These are phyloP conservation scores for Drosophila merina DNA, from an alignment of 2,888 invertebrate genomes.

Conservation along the genomic window DNA sequence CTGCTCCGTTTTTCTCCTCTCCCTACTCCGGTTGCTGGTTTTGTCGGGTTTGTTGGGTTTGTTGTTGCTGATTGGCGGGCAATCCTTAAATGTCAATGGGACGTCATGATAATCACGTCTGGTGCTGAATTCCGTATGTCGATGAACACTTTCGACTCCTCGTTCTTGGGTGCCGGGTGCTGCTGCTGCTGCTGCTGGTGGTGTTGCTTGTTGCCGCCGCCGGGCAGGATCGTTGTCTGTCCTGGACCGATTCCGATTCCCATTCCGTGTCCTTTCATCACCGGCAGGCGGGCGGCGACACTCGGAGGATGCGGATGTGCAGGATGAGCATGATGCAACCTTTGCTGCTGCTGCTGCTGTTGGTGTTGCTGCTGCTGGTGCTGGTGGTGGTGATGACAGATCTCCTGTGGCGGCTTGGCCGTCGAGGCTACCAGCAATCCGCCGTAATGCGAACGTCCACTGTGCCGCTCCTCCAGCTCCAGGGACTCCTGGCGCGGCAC, in stretches of 20 bases:
- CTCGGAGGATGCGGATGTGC: slow-evolving; percentile 50
- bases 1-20: slow-evolving; percentile 1
- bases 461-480: slow-evolving; percentile 81
- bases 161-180: slow-evolving; percentile 65
- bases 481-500: slow-evolving; percentile 70
- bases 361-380: slow-evolving; percentile 80
- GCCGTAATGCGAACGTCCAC: slow-evolving; percentile 68
- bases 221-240: slow-evolving; percentile 36
- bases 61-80: slow-evolving; percentile 65
- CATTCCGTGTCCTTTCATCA: slow-evolving; percentile 47
- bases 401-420: slow-evolving; percentile 65
- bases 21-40: slow-evolving; percentile 12
- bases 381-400: slow-evolving; percentile 82
- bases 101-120: slow-evolving; percentile 92
- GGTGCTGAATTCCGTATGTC: slow-evolving; percentile 95
- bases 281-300: slow-evolving; percentile 59
- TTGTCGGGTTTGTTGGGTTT: slow-evolving; percentile 17
- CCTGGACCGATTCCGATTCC: slow-evolving; percentile 25
- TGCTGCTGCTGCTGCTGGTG: slow-evolving; percentile 46
- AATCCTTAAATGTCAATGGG: slow-evolving; percentile 88
- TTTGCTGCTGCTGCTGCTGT: slow-evolving; percentile 43
- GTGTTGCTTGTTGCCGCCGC: slow-evolving; percentile 44
- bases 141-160: slow-evolving; percentile 88
- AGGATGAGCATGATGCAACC: slow-evolving; percentile 45
- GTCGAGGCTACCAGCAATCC: slow-evolving; percentile 59